Conservation (phyloP, 2,797 vertebrate species). For the Falco naumanni region DNA sequence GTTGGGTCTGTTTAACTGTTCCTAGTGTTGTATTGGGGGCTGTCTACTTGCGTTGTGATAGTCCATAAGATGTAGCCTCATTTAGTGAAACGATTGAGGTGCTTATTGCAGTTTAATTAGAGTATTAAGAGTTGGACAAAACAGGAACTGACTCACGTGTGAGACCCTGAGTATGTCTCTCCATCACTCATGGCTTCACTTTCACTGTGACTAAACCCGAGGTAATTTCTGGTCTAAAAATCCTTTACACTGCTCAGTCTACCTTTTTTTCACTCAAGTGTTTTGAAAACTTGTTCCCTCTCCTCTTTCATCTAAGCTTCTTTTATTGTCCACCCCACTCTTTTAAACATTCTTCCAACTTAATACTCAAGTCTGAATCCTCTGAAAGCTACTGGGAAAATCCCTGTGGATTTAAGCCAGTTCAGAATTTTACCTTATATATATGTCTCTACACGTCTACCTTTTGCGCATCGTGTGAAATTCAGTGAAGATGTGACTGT, state of each 20-base stretch:
- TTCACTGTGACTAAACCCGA: constrained; percentile 29
- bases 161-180: neutral
- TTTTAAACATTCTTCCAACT: neutral
- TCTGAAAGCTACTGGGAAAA: neutral
- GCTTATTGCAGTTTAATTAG: neutral
- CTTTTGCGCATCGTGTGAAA: neutral
- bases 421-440: neutral
- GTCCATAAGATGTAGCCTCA: neutral
- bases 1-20: neutral
- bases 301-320: neutral
- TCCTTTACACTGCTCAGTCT: neutral
- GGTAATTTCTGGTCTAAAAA: neutral
- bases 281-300: neutral
- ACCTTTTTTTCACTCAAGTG: neutral
- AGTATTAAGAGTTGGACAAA: neutral
- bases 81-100: neutral
- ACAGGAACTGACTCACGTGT: neutral
- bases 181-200: neutral
- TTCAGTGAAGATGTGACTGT: neutral
- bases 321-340: neutral
- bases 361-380: neutral
- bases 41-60: neutral
- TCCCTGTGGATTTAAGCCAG: neutral
- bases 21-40: neutral
- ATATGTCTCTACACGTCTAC: neutral